Conservation (phyloP, 1,140 invertebrate genomes). For the Octopus bimaculoides region DNA sequence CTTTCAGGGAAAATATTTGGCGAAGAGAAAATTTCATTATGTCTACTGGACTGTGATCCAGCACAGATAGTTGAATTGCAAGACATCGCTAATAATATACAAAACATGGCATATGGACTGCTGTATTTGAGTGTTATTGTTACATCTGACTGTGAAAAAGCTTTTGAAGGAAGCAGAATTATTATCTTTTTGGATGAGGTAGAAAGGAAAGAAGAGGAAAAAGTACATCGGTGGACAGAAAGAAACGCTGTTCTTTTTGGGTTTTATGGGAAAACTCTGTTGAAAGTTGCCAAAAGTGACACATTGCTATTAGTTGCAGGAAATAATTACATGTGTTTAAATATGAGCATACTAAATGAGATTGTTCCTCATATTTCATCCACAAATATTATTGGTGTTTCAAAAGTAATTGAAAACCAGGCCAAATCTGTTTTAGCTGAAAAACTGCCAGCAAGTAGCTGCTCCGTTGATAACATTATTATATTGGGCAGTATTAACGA, state of each 20-base stretch:
- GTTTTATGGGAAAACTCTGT: slow-evolving; percentile 45
- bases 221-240: slow-evolving; percentile 38
- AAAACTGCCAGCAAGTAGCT: slow-evolving; percentile 46
- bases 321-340: slow-evolving; percentile 50
- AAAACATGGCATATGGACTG: slow-evolving; percentile 44
- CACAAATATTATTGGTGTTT: slow-evolving; percentile 50
- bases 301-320: slow-evolving; percentile 48
- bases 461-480: slow-evolving; percentile 49
- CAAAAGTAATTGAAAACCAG: slow-evolving; percentile 47
- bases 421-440: slow-evolving; percentile 51
- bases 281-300: slow-evolving; percentile 40
- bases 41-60: slow-evolving; percentile 33
- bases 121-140: slow-evolving; percentile 37
- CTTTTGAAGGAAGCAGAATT: slow-evolving; percentile 46
- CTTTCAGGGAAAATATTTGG: slow-evolving; percentile 45
- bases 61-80: slow-evolving; percentile 32
- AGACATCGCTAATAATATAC: slow-evolving; percentile 47
- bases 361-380: slow-evolving; percentile 42
- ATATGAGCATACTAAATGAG: slow-evolving; percentile 45
- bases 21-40: slow-evolving; percentile 41
- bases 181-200: slow-evolving; percentile 51
- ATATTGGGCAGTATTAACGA: slow-evolving; percentile 53
- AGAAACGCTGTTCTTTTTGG: slow-evolving; percentile 42
- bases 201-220: slow-evolving; percentile 30
- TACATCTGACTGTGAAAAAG: slow-evolving; percentile 36